phyloP scores from a whole-genome alignment of 2,797 vertebrate genomes.

The Thunnus albacares region DNA sequence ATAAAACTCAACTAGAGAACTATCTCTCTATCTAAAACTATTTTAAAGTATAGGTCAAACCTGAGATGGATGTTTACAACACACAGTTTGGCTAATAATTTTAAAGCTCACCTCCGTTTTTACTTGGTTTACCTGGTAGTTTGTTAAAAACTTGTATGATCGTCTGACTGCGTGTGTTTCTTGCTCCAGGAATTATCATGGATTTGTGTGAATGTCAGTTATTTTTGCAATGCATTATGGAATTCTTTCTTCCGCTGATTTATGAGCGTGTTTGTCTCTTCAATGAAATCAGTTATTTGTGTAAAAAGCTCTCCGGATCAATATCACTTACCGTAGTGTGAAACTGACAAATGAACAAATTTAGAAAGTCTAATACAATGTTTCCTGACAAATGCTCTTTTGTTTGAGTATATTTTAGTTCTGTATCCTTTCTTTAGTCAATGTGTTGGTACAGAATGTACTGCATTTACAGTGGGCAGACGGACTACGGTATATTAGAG shows the following conservation, averaged over 20 bases:
- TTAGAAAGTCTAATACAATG: background rate
- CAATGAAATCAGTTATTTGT: constrained; percentile 23
- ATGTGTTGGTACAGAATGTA: constrained; percentile 28
- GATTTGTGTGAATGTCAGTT: background rate
- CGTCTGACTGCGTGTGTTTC: background rate
- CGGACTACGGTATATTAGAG: background rate
- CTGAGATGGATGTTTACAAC: background rate
- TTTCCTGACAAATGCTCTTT: constrained; percentile 10
- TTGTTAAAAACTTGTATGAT: background rate
- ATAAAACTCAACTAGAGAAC: too few relatives aligned
- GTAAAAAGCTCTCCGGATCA: constrained; percentile 25
- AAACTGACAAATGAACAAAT: background rate
- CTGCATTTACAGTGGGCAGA: constrained; percentile 7
- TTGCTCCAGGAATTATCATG: background rate
- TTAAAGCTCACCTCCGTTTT: background rate
- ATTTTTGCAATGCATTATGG: background rate
- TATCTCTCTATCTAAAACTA: background rate
- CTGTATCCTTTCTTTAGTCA: background rate
- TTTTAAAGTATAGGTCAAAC: background rate
- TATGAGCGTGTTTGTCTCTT: constrained; percentile 16
- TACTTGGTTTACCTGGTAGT: background rate
- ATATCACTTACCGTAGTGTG: background rate
- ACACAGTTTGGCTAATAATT: background rate
- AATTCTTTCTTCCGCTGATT: background rate
- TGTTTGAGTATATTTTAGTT: constrained; percentile 8